phyloP scores from a whole-genome alignment of 2,888 invertebrate genomes.

The Euproctis similis region DNA sequence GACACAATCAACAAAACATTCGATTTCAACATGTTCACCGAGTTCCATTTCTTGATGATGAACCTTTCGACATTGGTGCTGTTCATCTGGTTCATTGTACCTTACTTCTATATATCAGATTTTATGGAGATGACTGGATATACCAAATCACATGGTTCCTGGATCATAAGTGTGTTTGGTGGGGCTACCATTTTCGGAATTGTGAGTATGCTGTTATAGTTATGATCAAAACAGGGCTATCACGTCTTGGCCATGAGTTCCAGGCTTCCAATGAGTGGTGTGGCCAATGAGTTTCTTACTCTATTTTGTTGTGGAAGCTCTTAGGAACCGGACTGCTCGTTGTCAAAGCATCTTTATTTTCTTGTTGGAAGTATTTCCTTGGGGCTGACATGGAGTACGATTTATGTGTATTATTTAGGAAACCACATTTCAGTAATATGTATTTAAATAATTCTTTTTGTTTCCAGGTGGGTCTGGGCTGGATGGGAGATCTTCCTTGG shows the following conservation, averaged over 20 bases:
- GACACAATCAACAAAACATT: slow-evolving; percentile 82
- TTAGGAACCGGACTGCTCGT: too few species aligned
- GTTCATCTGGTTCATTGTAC: slow-evolving; percentile 96
- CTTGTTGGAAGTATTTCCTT: too few species aligned
- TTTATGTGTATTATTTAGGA: too few species aligned
- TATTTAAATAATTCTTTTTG: not conserved
- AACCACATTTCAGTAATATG: not conserved
- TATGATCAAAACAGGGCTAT: too few species aligned
- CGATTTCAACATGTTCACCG: slow-evolving; percentile 89
- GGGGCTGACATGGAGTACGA: too few species aligned
- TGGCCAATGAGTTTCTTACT: too few species aligned
- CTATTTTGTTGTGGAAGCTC: too few species aligned
- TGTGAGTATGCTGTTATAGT: too few species aligned
- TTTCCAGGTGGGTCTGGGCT: slow-evolving; percentile 85
- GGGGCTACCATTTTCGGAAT: slow-evolving; percentile 93
- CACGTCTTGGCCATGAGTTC: too few species aligned
- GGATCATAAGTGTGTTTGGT: slow-evolving; percentile 89
- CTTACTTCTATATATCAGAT: slow-evolving; percentile 93
- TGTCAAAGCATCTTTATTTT: too few species aligned
- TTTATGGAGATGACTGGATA: slow-evolving; percentile 79
- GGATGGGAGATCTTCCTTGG: slow-evolving; percentile 92
- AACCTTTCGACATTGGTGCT: slow-evolving; percentile 92
- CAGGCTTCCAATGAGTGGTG: too few species aligned
- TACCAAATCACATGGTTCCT: slow-evolving; percentile 82
- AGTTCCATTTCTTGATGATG: slow-evolving; percentile 87